phyloP scores from a whole-genome alignment of 2,797 vertebrate species.

The Gephyroberyx darwinii region DNA sequence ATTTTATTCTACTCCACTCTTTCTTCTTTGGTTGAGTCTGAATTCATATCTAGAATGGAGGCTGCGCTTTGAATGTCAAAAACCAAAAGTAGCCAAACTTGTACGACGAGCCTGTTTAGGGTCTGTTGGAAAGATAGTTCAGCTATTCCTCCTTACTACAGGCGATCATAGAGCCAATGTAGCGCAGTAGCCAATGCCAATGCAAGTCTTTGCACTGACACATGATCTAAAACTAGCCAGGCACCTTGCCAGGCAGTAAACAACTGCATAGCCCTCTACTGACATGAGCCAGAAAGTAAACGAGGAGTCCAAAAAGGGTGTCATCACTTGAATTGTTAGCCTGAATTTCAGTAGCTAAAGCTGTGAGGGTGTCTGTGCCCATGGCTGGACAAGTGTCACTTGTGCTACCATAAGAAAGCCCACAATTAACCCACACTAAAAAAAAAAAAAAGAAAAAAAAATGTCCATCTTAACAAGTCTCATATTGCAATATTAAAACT shows the following conservation, averaged over 20 bases:
- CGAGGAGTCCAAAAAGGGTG: constrained; percentile 33
- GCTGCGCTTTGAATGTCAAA: constrained; percentile 35
- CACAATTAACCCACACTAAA: too few species aligned
- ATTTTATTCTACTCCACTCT: not conserved
- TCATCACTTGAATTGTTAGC: constrained; percentile 15
- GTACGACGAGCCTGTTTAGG: constrained; percentile 13
- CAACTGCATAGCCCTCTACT: constrained; percentile 37
- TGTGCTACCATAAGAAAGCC: not conserved
- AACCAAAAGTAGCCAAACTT: not conserved
- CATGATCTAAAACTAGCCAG: constrained; percentile 66
- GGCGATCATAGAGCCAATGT: constrained; percentile 14
- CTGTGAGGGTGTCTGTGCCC: not conserved
- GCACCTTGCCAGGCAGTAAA: constrained; percentile 62
- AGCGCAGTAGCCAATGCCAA: constrained; percentile 47
- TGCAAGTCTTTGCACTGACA: constrained; percentile 61
- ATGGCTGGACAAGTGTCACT: constrained; percentile 1
- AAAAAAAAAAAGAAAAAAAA: too few species aligned
- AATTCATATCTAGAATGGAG: not conserved
- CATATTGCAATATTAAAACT: too few species aligned
- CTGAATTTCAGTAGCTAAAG: constrained; percentile 4
- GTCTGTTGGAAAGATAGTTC: not conserved
- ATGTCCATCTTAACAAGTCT: not conserved
- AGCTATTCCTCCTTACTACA: constrained; percentile 14
- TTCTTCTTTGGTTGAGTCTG: not conserved
- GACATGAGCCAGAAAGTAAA: constrained; percentile 52